Base-by-base conservation (phyloP, 2,888 invertebrate genomes). In the Baccha elongata region DNA sequence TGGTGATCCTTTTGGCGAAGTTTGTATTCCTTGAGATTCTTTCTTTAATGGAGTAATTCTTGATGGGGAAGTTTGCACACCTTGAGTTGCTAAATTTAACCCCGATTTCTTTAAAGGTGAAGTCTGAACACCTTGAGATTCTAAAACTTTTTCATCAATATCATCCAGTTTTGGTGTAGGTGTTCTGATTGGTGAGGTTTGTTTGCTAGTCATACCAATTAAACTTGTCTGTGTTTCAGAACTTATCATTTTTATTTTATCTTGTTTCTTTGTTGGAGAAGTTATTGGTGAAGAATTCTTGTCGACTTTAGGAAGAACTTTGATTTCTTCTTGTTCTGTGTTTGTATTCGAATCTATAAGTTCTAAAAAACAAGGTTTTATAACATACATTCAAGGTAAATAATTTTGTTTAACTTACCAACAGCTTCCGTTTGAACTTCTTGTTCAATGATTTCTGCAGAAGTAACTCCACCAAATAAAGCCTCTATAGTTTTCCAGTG, bases 401-500 rank as follows among this genome's bases (percentile, higher is more conserved):
- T 52, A 4, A 32, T 3, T 1, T 0, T 21, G 10, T 10, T 5
- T 1, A 6, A 21, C 55, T 35, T 81, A 85, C 85, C 84, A 8
- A 84, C 37, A 15, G 13, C 8, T 5, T 58, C 53, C 11, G 83
- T 74, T 69, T 87, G 87, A 19, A 60, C 37, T 58, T 58, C 68
- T 46, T 19, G 55, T 58, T 84, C 81, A 8, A 64, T 15, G 1
- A 35, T 11, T 13, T 29, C 46, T 37, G 44, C 42, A 2, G 52
- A 42, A 6, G 72, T 5, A 26, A 44, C 58, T 8, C 48, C 50
- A 0, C 85, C 86, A 26, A 90, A 91, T 15, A 91, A 55, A 1
- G 89, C 89, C 15, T 87, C 86, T 23, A 91, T 88, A 2, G 89
- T 90, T 46, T 89, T 89, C 90, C 91, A 91, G 64, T 91, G 91